Evolutionary conservation across 2,797 vertebrate genomes (phyloP), one percentile per base, ranked within the genome.

Genomic region (Threskiornis aethiopicus): DNA sequence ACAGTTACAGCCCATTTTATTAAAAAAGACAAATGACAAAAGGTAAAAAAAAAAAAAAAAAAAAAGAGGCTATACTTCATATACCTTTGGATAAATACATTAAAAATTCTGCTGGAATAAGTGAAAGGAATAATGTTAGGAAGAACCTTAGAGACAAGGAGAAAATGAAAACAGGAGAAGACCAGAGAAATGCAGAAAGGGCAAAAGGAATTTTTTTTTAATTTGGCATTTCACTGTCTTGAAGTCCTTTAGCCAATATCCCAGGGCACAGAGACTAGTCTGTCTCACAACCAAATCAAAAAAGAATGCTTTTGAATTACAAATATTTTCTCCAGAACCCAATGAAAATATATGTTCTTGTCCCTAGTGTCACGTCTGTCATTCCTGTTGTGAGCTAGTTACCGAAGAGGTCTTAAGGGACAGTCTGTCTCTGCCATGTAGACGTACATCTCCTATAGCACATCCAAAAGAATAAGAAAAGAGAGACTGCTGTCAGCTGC

Each of bases 391-490:
- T 77, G 93, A 51, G 80, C 15, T 8, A 64, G 80, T 66, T 88
- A 61, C 73, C 87, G 61, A 55, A 39, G 72, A 71, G 73, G 58
- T 89, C 83, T 87, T 89, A 82, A 80, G 87, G 94, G 93, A 89
- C 75, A 20, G 57, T 33, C 88, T 92, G 90, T 89, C 78, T 89
- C 13, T 89, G 84, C 84, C 52, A 29, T 8, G 24, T 13, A 21
- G 73, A 67, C 76, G 29, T 4, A 29, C 84, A 80, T 44, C 58
- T 93, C 80, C 93, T 86, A 1, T 31, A 86, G 84, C 82, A 46
- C 78, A 81, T 75, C 77, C 77, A 47, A 55, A 49, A 21, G 26
- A 11, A 31, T 0, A 39, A 44, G 89, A 4, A 41, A 81, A 70
- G 55, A 16, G 75, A 78, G 47, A 14, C 58, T 87, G 28, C 62